Percentiles rank a stretch among this genome's conserved stretches.
phyloP scores from a whole-genome alignment of 1,140 invertebrate species.

The Trialeurodes vaporariorum region DNA sequence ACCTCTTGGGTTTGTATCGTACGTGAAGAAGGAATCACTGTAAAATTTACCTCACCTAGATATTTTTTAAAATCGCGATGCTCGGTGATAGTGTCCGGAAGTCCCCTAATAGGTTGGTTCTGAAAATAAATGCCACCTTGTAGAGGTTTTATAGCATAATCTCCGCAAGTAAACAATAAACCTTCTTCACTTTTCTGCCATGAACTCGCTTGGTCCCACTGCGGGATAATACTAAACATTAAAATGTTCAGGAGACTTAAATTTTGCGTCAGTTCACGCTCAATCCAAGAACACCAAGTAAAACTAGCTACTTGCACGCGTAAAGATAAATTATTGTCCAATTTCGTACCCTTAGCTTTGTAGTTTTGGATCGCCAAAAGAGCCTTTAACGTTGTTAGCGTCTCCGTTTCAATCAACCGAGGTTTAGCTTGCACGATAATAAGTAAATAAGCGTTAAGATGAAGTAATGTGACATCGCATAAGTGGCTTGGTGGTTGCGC shows the following conservation, averaged over 20 bases:
- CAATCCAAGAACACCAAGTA: background rate
- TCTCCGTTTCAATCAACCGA: background rate
- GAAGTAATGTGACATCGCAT: background rate
- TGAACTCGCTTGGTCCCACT: background rate
- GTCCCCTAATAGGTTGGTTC: background rate
- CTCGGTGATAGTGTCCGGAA: background rate
- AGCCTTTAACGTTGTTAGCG: background rate
- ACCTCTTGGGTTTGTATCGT: background rate
- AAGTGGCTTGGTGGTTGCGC: background rate
- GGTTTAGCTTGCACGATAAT: background rate
- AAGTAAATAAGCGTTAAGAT: background rate
- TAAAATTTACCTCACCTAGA: background rate
- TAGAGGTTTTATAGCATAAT: background rate
- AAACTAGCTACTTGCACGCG: background rate
- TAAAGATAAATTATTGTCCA: background rate
- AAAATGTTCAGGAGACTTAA: background rate
- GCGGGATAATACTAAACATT: background rate
- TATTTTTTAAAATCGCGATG: background rate
- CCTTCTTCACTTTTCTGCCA: background rate
- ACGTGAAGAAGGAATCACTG: background rate
- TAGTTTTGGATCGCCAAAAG: background rate
- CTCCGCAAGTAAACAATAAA: background rate
- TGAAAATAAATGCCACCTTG: background rate
- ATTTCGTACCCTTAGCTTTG: background rate
- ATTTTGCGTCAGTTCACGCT: background rate